Evolutionary conservation across 2,888 invertebrate genomes (phyloP), one percentile per base, ranked within the genome.

Genomic region (Chrysolina oricalcia): DNA sequence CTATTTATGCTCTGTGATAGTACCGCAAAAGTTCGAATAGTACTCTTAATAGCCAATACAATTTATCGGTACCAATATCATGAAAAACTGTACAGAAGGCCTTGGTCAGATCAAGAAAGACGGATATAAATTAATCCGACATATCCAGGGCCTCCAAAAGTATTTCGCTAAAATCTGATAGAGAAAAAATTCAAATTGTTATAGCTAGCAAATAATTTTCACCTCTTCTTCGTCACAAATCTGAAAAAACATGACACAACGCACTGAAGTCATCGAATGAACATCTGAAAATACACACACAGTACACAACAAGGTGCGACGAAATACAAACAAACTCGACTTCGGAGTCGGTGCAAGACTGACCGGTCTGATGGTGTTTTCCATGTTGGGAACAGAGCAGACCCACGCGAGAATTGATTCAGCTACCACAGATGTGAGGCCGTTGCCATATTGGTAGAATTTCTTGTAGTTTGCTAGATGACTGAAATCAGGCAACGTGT

Each of bases 271-370:
- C 50, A 19, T 17, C 23, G 41, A 21, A 48, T 11, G 19, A 48
- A 65, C 65, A 65, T 35, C 8, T 43, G 19, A 21, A 19, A 65
- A 10, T n/a, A n/a, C n/a, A 66, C 46, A 23, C 46, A 27, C 23
- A 66, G 13, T 43, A 35, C 35, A 35, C 64, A 43, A 6, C 64
- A 43, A 64, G 64, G 66, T 23, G 23, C 2, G 43, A 43, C 13
- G 2, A 15, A 27, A 66, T 66, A 66, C 66, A 66, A 66, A 66
- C 66, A 66, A 66, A 46, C 46, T 43, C 66, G 19, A 13, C 23
- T 10, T 4, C 9, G 21, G 23, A 46, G 66, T 23, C 48, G 66
- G 48, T 66, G 48, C 66, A 66, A 66, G 66, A 66, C 66, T 66
- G 66, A 50, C 50, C 50, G n/a, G 50, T 17, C 50, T 19, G 50